Conservation (phyloP, 2,888 invertebrate species). For the Chymomyza amoena region DNA sequence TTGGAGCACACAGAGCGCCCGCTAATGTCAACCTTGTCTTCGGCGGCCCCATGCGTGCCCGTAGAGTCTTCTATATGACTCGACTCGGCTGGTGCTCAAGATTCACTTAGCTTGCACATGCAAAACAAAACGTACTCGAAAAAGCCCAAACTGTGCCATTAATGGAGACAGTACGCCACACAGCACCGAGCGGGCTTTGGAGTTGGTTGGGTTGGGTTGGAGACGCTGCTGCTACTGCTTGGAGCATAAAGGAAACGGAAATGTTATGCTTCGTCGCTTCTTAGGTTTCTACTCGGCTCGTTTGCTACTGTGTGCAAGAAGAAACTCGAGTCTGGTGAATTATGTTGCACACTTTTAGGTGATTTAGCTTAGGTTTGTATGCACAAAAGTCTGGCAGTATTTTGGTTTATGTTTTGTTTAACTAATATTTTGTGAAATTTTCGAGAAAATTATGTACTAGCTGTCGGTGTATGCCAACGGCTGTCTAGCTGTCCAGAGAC, state of each 20-base stretch:
- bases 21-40: conserved; percentile 65
- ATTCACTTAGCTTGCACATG: conserved; percentile 75
- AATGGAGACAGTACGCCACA: not conserved
- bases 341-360: conserved; percentile 73
- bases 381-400: conserved; percentile 68
- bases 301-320: conserved; percentile 16
- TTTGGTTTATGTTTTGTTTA: conserved; percentile 72
- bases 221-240: conserved; percentile 42
- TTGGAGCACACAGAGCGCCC: conserved; percentile 44
- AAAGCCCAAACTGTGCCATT: conserved; percentile 19
- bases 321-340: conserved; percentile 54
- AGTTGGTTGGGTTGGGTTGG: conserved; percentile 20
- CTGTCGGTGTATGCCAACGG: not conserved
- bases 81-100: conserved; percentile 29
- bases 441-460: conserved; percentile 64
- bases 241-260: conserved; percentile 70
- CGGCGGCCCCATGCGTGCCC: conserved; percentile 37
- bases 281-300: conserved; percentile 51
- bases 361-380: conserved; percentile 68
- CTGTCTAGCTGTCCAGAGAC: not conserved
- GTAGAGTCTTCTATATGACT: conserved; percentile 5
- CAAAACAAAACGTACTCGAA: conserved; percentile 60
- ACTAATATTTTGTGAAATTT: conserved; percentile 71
- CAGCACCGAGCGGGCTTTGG: not conserved
- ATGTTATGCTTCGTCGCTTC: conserved; percentile 75